A percentile compares a stretch with the other conserved stretches of the same genome.
Evolutionary conservation across 2,113 vertebrate species (phyloP).

Genomic region (Okapia johnstoni): DNA sequence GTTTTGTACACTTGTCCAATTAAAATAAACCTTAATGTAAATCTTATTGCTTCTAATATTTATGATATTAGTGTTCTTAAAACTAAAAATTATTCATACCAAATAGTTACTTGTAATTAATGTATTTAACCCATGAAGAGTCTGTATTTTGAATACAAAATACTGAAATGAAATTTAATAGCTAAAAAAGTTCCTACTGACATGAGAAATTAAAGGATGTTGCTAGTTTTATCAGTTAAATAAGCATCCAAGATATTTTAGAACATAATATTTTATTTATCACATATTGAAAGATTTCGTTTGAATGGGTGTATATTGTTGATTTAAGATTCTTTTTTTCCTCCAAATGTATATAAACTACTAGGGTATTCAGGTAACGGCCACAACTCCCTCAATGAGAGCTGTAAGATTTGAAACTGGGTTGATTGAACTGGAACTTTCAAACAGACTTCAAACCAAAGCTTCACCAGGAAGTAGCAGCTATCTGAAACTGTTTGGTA

Average conservation of each 20-base stretch:
- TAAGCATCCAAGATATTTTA: not conserved
- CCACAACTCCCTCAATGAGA: conserved; percentile 97
- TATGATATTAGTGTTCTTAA: not conserved
- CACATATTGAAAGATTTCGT: not conserved
- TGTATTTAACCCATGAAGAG: not conserved
- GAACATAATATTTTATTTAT: not conserved
- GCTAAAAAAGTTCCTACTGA: not conserved
- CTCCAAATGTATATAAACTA: not conserved
- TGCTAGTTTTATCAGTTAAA: not conserved
- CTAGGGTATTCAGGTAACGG: conserved; percentile 98
- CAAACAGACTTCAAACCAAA: conserved; percentile 97
- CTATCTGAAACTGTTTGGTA: conserved; percentile 98
- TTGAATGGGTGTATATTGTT: not conserved
- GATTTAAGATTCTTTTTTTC: not conserved
- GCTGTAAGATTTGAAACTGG: conserved; percentile 98
- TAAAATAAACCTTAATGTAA: not conserved
- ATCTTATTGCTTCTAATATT: not conserved
- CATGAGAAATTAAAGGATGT: not conserved
- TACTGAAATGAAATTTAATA: not conserved
- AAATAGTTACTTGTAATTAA: conserved; percentile 1
- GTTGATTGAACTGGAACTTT: conserved; percentile 96
- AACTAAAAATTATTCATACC: not conserved
- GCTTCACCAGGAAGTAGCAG: conserved; percentile 94
- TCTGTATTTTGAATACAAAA: conserved; percentile 16
- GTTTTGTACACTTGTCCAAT: not conserved